Conservation (phyloP, 2,888 invertebrate species). For the Heteropelma amictum region DNA sequence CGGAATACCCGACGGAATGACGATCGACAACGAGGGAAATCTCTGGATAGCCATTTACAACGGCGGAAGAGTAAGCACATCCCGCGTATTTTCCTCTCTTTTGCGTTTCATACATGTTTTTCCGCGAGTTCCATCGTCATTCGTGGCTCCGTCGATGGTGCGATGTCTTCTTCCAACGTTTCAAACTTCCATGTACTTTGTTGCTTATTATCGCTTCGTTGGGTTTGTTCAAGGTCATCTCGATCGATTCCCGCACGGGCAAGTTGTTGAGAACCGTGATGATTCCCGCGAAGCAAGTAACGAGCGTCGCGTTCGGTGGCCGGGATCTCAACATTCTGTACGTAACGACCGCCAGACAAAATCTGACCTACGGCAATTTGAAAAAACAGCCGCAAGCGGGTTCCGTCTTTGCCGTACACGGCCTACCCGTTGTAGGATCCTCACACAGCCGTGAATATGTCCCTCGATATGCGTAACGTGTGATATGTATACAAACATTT, state of each 20-base stretch:
- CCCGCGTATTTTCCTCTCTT: too few species aligned
- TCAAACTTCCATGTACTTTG: background rate
- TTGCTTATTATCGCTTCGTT: too few species aligned
- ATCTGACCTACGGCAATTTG: conserved; percentile 74
- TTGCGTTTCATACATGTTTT: too few species aligned
- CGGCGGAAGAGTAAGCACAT: conserved; percentile 83
- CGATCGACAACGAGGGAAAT: conserved; percentile 87
- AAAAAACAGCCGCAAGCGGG: conserved; percentile 78
- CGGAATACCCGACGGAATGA: conserved; percentile 87
- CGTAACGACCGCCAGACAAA: conserved; percentile 82
- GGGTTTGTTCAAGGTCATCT: conserved; percentile 82
- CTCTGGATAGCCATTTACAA: conserved; percentile 86
- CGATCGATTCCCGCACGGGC: conserved; percentile 81
- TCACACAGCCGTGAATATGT: too few species aligned
- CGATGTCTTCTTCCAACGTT: too few species aligned
- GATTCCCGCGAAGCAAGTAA: conserved; percentile 82
- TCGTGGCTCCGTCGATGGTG: too few species aligned
- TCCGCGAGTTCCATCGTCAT: too few species aligned
- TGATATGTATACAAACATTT: too few species aligned
- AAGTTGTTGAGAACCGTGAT: conserved; percentile 80
- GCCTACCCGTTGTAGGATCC: conserved; percentile 75
- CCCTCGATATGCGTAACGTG: too few species aligned
- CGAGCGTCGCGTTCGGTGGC: conserved; percentile 86
- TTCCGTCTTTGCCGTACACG: conserved; percentile 76
- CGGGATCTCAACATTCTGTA: conserved; percentile 82